Percentiles rank a stretch among this genome's conserved stretches.
These are phyloP conservation scores for Chloropsis cyanopogon DNA, from an alignment of 2,113 vertebrate species.

Conservation along the genomic window DNA sequence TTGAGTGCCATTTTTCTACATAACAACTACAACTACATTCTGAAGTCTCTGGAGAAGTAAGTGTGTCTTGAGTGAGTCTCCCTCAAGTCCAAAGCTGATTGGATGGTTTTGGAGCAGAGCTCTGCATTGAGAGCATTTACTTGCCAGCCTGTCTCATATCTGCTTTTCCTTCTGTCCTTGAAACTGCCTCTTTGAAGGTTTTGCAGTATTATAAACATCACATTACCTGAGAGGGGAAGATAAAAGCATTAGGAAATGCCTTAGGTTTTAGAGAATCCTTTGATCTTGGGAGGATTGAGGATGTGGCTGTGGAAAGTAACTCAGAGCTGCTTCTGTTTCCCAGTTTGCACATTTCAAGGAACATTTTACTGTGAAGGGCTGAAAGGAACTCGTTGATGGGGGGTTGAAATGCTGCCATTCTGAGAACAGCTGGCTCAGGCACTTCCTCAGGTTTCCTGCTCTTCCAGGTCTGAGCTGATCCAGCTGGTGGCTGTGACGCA, in stretches of 20 bases:
- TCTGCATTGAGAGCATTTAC: background rate
- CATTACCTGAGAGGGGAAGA: background rate
- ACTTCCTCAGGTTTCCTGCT: background rate
- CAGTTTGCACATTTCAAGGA: background rate
- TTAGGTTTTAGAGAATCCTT: background rate
- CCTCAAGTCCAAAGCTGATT: background rate
- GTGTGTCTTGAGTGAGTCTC: background rate
- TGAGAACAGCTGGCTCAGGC: background rate
- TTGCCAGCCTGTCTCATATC: background rate
- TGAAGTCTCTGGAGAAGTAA: constrained; percentile 97
- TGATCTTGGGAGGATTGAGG: background rate
- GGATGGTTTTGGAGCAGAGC: background rate
- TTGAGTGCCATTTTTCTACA: constrained; percentile 95
- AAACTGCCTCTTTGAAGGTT: constrained; percentile 1
- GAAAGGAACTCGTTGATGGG: background rate
- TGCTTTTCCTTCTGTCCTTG: background rate
- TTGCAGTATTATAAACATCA: background rate
- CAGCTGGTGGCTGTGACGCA: constrained; percentile 95
- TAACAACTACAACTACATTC: constrained; percentile 99
- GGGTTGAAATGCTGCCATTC: background rate
- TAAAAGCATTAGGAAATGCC: background rate
- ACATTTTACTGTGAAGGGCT: background rate
- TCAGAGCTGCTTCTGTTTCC: background rate
- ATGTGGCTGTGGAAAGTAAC: background rate
- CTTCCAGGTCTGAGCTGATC: constrained; percentile 90